Conservation (phyloP, 2,888 invertebrate species). For the Gonocerus acuteangulatus region DNA sequence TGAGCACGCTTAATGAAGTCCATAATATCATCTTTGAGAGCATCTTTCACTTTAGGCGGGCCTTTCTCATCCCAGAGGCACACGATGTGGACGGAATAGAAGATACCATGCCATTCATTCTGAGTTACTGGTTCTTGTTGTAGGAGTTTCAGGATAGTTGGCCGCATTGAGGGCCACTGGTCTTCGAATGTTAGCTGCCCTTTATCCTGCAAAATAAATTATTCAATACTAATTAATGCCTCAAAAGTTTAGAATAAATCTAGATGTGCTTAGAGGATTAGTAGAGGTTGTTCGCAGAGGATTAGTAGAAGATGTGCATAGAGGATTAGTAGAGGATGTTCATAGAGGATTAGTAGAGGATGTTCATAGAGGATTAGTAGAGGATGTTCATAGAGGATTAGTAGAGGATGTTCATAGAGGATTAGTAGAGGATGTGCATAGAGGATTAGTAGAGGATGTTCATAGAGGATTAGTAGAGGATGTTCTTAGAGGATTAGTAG, state of each 20-base stretch:
- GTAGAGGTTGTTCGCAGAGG: too few species aligned
- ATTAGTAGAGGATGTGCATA: too few species aligned
- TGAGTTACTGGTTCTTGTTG: constrained; percentile 90
- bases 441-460: too few species aligned
- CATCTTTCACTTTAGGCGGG: constrained; percentile 76
- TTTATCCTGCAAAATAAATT: constrained; percentile 53
- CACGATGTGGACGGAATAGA: constrained; percentile 90
- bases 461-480: too few species aligned
- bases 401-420: too few species aligned
- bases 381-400: too few species aligned
- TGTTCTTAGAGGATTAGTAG: too few species aligned
- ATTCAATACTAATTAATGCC: not conserved
- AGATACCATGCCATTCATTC: constrained; percentile 95
- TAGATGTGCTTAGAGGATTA: not conserved
- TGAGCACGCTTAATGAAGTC: constrained; percentile 92
- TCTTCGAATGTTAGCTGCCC: constrained; percentile 84
- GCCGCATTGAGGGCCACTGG: constrained; percentile 93
- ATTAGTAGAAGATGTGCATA: too few species aligned
- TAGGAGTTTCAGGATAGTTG: constrained; percentile 84
- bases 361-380: too few species aligned
- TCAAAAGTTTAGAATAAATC: not conserved
- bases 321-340: too few species aligned
- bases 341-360: too few species aligned
- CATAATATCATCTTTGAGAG: constrained; percentile 84
- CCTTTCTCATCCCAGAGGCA: constrained; percentile 97